Conservation (phyloP, 2,888 invertebrate genomes). For the Pristionchus japonicus region DNA sequence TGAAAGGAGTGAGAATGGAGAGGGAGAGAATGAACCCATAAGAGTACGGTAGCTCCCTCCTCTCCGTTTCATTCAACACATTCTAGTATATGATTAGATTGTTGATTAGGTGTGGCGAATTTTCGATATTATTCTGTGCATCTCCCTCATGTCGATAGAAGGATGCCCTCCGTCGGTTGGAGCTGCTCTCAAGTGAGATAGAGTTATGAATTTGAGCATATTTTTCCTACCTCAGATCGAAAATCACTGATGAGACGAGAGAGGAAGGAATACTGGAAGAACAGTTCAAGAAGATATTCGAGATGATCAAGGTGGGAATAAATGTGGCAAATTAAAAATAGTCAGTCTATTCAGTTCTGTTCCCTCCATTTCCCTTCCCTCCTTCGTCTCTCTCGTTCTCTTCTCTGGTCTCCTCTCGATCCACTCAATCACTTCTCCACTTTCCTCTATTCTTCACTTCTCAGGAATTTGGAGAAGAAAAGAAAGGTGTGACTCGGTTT, state of each 20-base stretch:
- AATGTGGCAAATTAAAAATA: neutral
- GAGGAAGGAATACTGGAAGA: neutral
- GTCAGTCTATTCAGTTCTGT: slow-evolving; percentile 28
- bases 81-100: no score
- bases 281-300: slow-evolving; percentile 1
- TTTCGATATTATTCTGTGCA: slow-evolving; percentile 35
- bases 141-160: slow-evolving; percentile 40
- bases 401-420: slow-evolving; percentile 45
- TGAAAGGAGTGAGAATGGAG: slow-evolving; percentile 3
- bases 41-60: neutral
- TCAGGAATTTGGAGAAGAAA: slow-evolving; percentile 10
- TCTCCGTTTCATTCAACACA: neutral
- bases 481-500: neutral
- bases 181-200: neutral
- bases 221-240: neutral
- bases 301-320: neutral
- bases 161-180: slow-evolving; percentile 11
- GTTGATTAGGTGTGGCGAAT: neutral
- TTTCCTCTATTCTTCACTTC: neutral
- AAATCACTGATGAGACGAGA: slow-evolving; percentile 35
- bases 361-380: slow-evolving; percentile 10
- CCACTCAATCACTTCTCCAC: slow-evolving; percentile 21
- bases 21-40: neutral
- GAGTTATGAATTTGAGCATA: neutral
- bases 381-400: slow-evolving; percentile 1